phyloP scores from a whole-genome alignment of 2,888 invertebrate species.

The Scaptomyza cyrtandrae region DNA sequence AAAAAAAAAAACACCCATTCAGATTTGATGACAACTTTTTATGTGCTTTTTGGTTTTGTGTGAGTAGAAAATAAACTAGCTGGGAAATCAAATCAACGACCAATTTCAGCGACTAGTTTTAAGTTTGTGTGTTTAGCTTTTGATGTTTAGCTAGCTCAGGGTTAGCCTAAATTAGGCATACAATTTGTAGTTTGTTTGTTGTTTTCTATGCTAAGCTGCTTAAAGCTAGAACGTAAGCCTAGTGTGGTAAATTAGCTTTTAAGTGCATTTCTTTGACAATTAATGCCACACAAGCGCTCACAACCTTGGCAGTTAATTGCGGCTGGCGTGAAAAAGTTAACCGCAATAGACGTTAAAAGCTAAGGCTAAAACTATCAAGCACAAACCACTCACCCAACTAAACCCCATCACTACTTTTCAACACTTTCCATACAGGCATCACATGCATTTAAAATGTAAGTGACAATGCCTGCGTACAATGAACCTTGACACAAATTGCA shows the following conservation, averaged over 20 bases:
- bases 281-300: constrained; percentile 62
- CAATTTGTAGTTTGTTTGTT: constrained; percentile 22
- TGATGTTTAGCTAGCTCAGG: constrained; percentile 34
- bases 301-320: constrained; percentile 68
- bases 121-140: constrained; percentile 25
- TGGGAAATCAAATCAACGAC: constrained; percentile 15
- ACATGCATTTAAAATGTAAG: constrained; percentile 55
- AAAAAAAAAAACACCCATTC: constrained; percentile 30
- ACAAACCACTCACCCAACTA: background rate
- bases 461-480: constrained; percentile 57
- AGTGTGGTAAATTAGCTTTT: constrained; percentile 67
- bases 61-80: constrained; percentile 8
- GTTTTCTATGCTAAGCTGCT: constrained; percentile 56
- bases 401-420: background rate
- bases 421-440: constrained; percentile 14
- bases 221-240: constrained; percentile 63
- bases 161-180: constrained; percentile 51
- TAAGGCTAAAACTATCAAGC: constrained; percentile 23
- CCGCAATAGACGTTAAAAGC: constrained; percentile 39
- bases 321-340: constrained; percentile 50
- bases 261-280: constrained; percentile 75
- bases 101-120: constrained; percentile 29
- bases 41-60: constrained; percentile 11
- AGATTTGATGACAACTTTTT: constrained; percentile 54
- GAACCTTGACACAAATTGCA: constrained; percentile 71